Evolutionary conservation across 1,140 invertebrate genomes (phyloP).

Genomic region (Drosophila lowei): DNA sequence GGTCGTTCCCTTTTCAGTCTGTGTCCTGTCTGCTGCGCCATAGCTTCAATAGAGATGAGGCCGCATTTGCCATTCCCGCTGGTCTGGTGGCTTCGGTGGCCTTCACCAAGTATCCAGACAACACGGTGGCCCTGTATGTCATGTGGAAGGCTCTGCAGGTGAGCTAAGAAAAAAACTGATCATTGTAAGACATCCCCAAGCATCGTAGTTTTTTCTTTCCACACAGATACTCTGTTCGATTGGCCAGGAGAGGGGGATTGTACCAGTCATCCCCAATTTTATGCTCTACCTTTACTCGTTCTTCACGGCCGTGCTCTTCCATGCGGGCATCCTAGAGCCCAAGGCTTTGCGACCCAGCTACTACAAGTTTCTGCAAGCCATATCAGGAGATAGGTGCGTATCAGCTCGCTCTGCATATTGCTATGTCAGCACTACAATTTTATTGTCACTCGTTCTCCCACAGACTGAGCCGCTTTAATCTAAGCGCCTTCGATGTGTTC

Average conservation of each 20-base stretch:
- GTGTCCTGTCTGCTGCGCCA: slow-evolving; percentile 86
- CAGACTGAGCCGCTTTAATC: slow-evolving; percentile 67
- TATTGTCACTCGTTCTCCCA: slow-evolving; percentile 19
- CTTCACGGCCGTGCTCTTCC: slow-evolving; percentile 91
- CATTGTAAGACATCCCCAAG: not conserved
- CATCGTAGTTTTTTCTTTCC: not conserved
- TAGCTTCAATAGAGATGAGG: slow-evolving; percentile 85
- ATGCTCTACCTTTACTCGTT: slow-evolving; percentile 89
- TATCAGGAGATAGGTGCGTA: slow-evolving; percentile 89
- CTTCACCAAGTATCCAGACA: slow-evolving; percentile 87
- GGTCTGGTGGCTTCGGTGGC: slow-evolving; percentile 86
- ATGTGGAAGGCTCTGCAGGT: slow-evolving; percentile 90
- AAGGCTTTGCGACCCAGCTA: slow-evolving; percentile 91
- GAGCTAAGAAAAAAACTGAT: slow-evolving; percentile 11
- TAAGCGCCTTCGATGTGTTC: slow-evolving; percentile 85
- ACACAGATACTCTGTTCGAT: slow-evolving; percentile 86
- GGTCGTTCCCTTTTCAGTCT: slow-evolving; percentile 81
- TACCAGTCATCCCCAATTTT: slow-evolving; percentile 87
- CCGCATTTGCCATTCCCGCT: slow-evolving; percentile 86
- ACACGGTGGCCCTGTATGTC: slow-evolving; percentile 88
- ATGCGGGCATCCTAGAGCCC: slow-evolving; percentile 91
- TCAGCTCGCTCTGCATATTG: slow-evolving; percentile 7
- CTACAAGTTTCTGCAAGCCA: slow-evolving; percentile 90
- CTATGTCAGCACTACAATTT: slow-evolving; percentile 22
- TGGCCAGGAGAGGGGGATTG: slow-evolving; percentile 84